These are phyloP conservation scores for Cherax quadricarinatus DNA, from an alignment of 1,140 invertebrate genomes.

Conservation along the genomic window DNA sequence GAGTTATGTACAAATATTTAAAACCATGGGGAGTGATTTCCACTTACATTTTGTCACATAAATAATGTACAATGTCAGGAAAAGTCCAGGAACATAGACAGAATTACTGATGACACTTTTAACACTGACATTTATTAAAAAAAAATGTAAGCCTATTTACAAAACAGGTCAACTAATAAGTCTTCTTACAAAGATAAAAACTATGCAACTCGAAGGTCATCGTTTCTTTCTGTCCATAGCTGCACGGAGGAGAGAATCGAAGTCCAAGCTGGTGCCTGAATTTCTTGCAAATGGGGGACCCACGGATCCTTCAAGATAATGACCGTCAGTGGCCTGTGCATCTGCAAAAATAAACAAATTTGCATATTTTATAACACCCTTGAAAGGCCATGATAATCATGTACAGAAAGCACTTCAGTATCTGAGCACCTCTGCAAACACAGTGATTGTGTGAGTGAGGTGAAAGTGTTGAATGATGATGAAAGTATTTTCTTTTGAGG, in stretches of 20 bases:
- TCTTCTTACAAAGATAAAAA: slow-evolving; percentile 18
- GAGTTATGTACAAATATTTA: background rate
- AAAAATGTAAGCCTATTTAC: background rate
- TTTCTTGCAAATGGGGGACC: background rate
- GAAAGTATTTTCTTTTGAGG: too few species aligned
- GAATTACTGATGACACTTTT: background rate
- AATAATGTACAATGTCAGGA: background rate
- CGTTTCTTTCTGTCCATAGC: slow-evolving; percentile 51
- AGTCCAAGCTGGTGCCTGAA: background rate
- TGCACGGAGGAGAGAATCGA: slow-evolving; percentile 53
- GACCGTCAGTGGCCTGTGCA: background rate
- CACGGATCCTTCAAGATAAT: background rate
- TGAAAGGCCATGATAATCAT: too few species aligned
- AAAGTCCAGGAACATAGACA: background rate
- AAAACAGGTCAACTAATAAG: slow-evolving; percentile 25
- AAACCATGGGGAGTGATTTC: background rate
- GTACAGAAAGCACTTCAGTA: too few species aligned
- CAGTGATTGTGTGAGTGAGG: too few species aligned
- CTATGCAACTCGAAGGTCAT: slow-evolving; percentile 53
- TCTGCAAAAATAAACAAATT: background rate
- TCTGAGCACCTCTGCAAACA: too few species aligned
- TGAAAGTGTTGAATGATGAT: too few species aligned
- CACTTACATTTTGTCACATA: background rate
- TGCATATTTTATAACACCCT: too few species aligned
- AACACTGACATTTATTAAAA: background rate